A percentile compares a stretch with the other conserved stretches of the same genome.
Evolutionary conservation across 2,113 vertebrate species (phyloP).

Genomic region (Climacteris rufus): DNA sequence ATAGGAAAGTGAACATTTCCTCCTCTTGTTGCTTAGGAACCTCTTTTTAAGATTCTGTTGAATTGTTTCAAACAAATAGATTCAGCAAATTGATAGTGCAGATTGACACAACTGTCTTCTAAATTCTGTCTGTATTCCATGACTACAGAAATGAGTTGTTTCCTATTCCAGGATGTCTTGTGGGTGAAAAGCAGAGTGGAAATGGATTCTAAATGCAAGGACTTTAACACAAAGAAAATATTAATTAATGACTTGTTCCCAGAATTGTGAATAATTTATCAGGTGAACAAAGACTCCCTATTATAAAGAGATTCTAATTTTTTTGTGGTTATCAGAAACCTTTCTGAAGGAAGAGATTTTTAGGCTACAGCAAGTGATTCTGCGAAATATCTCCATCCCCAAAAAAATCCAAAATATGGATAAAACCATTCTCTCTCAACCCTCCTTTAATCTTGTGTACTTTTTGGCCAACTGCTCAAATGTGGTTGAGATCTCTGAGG

Average conservation of each 20-base stretch:
- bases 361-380: background rate
- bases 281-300: background rate
- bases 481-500: background rate
- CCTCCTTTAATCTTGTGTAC: background rate
- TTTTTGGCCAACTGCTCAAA: background rate
- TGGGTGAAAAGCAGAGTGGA: background rate
- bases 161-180: background rate
- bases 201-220: background rate
- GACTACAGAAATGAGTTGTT: background rate
- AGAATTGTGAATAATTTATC: background rate
- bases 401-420: too few relatives aligned
- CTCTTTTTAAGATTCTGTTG: background rate
- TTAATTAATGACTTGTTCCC: background rate
- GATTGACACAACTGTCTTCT: background rate
- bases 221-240: background rate
- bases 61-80: background rate
- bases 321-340: background rate
- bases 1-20: background rate
- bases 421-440: background rate
- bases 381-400: background rate
- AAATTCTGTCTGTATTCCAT: background rate
- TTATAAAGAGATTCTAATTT: background rate
- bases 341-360: background rate
- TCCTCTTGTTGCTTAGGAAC: background rate
- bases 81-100: background rate